These are phyloP conservation scores for Epizoanthus illoricatus DNA, from an alignment of 92 coral and sea anemone genomes.

Conservation along the genomic window DNA sequence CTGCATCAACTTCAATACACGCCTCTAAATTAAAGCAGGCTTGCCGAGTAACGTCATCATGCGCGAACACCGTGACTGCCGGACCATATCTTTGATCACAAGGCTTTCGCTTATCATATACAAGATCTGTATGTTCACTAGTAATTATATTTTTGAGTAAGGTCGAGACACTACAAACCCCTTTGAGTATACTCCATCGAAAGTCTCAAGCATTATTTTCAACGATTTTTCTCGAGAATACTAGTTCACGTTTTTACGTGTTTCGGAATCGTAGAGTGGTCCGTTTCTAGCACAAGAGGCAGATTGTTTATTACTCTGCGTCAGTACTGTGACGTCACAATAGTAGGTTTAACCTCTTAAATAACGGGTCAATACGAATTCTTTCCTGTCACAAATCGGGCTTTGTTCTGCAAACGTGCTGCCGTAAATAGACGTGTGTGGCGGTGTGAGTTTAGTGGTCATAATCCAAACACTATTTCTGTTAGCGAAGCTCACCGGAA, in stretches of 20 bases:
- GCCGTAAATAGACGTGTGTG: slow-evolving; percentile 50
- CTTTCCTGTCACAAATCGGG: slow-evolving; percentile 44
- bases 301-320: slow-evolving; percentile 18
- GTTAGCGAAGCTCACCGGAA: slow-evolving; percentile 40
- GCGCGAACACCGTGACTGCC: not conserved
- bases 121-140: slow-evolving; percentile 2
- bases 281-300: not conserved
- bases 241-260: slow-evolving; percentile 6
- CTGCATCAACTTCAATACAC: not conserved
- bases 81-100: slow-evolving; percentile 17
- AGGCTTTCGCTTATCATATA: not conserved
- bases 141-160: not conserved
- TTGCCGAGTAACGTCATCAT: slow-evolving; percentile 38
- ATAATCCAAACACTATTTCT: slow-evolving; percentile 46
- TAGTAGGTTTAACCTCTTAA: slow-evolving; percentile 35
- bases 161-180: too few species aligned
- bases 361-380: slow-evolving; percentile 37
- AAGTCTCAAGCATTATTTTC: not conserved
- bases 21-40: slow-evolving; percentile 9
- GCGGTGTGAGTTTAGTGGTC: slow-evolving; percentile 36
- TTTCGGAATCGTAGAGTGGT: not conserved
- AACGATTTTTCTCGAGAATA: not conserved
- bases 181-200: not conserved
- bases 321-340: slow-evolving; percentile 35
- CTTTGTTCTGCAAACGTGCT: slow-evolving; percentile 35